These are phyloP conservation scores for Caenorhabditis sp. DNA, from an alignment of 2,888 invertebrate species.

Conservation along the genomic window DNA sequence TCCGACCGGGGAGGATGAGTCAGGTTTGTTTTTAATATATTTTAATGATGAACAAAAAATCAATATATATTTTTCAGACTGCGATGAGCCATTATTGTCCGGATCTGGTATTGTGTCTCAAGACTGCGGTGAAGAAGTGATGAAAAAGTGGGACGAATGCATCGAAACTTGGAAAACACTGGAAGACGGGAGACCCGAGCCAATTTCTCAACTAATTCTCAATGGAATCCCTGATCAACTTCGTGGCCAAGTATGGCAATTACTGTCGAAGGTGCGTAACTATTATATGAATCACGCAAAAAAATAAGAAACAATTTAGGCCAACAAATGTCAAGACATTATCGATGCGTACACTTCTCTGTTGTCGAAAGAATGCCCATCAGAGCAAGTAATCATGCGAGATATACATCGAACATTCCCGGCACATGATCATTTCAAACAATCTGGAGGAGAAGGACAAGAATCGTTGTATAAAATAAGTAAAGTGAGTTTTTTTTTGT, in stretches of 20 bases:
- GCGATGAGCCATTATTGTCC: constrained; percentile 88
- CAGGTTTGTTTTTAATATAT: constrained; percentile 48
- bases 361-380: constrained; percentile 83
- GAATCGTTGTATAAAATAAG: constrained; percentile 93
- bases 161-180: constrained; percentile 70
- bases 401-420: constrained; percentile 98
- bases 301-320: constrained; percentile 11
- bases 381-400: constrained; percentile 91
- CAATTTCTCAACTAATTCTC: constrained; percentile 82
- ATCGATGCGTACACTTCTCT: constrained; percentile 82
- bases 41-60: constrained; percentile 3
- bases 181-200: constrained; percentile 78
- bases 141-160: constrained; percentile 92
- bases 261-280: constrained; percentile 80
- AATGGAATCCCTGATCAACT: constrained; percentile 92
- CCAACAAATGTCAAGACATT: constrained; percentile 80
- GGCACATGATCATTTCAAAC: constrained; percentile 93
- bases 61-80: constrained; percentile 68
- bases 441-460: constrained; percentile 86
- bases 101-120: constrained; percentile 96
- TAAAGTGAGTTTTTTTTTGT: constrained; percentile 71
- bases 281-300: neutral
- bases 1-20: constrained; percentile 70
- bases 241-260: constrained; percentile 96
- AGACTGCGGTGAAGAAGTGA: constrained; percentile 90